Evolutionary conservation across 2,888 invertebrate genomes (phyloP), one percentile per base, ranked within the genome.

Genomic region (Pyrrhosoma nymphula): DNA sequence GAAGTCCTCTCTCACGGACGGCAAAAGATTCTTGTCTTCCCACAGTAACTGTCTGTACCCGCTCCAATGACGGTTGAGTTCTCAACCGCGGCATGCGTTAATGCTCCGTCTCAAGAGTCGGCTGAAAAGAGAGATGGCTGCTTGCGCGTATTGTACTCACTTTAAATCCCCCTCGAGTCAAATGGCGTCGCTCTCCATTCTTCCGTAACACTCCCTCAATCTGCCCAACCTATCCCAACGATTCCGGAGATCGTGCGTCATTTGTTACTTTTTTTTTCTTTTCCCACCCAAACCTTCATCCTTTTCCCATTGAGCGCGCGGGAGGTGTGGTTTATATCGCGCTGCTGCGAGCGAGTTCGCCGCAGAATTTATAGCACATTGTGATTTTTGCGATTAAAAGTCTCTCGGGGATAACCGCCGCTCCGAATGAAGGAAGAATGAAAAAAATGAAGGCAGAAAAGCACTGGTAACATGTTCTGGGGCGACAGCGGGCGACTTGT

Each of bases 311-410:
- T 82, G 30, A 82, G 75, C 14, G 69, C 26, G 69, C 1, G 75
- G 35, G 30, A 82, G 75, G 75, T 82, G 75, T 82, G 75, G 75
- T 82, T 60, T 82, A 82, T 82, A 20, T 69, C 26, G 69, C 69
- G 12, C 69, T 16, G 75, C 12, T 82, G 30, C 1, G 35, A 30
- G 75, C 75, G 35, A 30, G 75, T 60, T 8, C 30, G 30, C 30
- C 75, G 75, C 10, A 30, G 75, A 82, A 82, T 82, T 82, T 82
- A 82, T 82, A 82, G 75, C 75, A 82, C 75, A 82, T 82, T 82
- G 75, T 82, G 75, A 82, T 82, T 82, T 82, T 82, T 82, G 75
- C 75, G 75, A 82, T 82, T 82, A 82, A 82, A 82, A 82, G 75
- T 30, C 35, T n/a, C n/a, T 26, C n/a, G n/a, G 75, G 75, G 75